Conservation (phyloP, 2,888 invertebrate species). For the Craniophora ligustri region DNA sequence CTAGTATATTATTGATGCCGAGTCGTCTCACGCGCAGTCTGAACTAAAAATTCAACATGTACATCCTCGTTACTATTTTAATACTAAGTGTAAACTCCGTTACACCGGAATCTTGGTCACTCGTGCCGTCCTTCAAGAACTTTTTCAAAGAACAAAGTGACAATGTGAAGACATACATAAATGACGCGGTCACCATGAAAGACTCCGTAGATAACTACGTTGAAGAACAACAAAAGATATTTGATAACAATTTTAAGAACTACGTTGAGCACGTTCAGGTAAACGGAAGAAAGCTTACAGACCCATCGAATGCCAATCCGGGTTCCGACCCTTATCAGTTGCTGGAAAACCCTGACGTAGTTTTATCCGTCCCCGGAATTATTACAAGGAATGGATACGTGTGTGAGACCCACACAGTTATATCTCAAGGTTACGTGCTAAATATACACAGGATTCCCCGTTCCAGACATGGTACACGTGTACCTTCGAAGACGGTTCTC, state of each 20-base stretch:
- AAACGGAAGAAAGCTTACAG: slow-evolving; percentile 64
- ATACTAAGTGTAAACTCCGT: slow-evolving; percentile 35
- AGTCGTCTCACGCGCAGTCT: slow-evolving; percentile 53
- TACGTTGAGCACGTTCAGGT: slow-evolving; percentile 70
- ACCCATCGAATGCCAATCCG: slow-evolving; percentile 67
- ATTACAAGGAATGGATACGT: slow-evolving; percentile 89
- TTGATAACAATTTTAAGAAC: slow-evolving; percentile 66
- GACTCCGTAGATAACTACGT: slow-evolving; percentile 69
- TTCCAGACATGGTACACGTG: slow-evolving; percentile 66
- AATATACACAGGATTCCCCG: slow-evolving; percentile 94
- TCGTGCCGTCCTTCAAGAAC: slow-evolving; percentile 44
- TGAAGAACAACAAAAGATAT: slow-evolving; percentile 68
- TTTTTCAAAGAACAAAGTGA: slow-evolving; percentile 57
- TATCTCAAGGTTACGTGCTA: slow-evolving; percentile 95
- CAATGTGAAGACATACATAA: slow-evolving; percentile 65
- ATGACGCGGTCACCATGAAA: slow-evolving; percentile 60
- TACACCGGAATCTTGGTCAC: slow-evolving; percentile 46
- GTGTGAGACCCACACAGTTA: slow-evolving; percentile 91
- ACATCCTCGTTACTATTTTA: slow-evolving; percentile 41
- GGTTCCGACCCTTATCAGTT: slow-evolving; percentile 57
- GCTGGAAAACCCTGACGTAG: slow-evolving; percentile 72
- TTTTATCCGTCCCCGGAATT: slow-evolving; percentile 76
- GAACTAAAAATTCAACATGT: slow-evolving; percentile 48
- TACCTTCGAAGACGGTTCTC: slow-evolving; percentile 83
- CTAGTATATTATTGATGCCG: slow-evolving; percentile 52